Conservation (phyloP, 2,113 vertebrate species). For the Melanostigma gelatinosum region DNA sequence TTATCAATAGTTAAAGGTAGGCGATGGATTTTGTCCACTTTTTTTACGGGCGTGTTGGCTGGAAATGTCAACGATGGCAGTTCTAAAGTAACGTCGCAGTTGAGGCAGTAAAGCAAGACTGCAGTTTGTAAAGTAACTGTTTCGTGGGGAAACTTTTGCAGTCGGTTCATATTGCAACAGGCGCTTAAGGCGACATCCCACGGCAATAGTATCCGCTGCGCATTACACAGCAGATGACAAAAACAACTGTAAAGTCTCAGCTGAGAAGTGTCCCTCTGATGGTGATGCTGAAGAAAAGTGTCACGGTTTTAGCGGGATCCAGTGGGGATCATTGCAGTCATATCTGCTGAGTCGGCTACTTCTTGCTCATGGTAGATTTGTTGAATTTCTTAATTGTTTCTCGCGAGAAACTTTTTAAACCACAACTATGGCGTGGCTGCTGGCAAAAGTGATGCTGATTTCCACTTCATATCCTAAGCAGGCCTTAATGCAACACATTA, state of each 20-base stretch:
- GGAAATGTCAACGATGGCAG: not conserved
- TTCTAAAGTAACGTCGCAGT: not conserved
- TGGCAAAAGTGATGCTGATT: constrained; percentile 51
- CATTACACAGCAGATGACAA: not conserved
- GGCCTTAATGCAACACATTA: constrained; percentile 15
- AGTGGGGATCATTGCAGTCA: constrained; percentile 29
- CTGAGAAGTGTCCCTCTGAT: not conserved
- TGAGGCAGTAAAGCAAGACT: not conserved
- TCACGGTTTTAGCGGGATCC: not conserved
- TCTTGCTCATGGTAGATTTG: constrained; percentile 1
- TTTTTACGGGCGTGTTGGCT: not conserved
- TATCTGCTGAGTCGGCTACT: constrained; percentile 7
- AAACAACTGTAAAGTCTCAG: not conserved
- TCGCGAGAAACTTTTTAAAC: constrained; percentile 19
- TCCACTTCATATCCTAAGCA: constrained; percentile 36
- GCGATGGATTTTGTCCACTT: constrained; percentile 53
- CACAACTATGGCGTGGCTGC: constrained; percentile 1
- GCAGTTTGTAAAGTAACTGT: not conserved
- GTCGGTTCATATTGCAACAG: not conserved
- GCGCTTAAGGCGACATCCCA: not conserved
- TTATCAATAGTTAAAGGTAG: constrained; percentile 78
- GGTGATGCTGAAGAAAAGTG: not conserved
- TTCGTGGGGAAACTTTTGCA: constrained; percentile 16
- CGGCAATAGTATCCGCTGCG: not conserved
- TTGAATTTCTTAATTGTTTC: constrained; percentile 16